Base-by-base conservation (phyloP, 2,113 vertebrate species). In the Rhea pennata region DNA sequence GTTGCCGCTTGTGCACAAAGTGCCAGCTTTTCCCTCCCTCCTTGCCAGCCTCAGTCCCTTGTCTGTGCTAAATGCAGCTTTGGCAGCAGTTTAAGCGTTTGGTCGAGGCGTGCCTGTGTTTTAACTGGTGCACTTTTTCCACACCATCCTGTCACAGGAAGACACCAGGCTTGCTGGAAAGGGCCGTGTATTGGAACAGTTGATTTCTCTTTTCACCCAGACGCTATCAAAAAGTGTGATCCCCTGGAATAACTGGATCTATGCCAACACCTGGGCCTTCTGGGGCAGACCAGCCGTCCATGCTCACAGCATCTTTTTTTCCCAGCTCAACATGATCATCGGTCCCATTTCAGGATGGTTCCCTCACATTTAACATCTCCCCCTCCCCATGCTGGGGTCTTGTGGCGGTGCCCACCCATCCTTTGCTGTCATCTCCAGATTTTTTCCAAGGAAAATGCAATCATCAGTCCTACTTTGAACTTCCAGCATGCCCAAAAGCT, bases 21-120 rank as follows among this genome's bases (percentile, higher is more conserved):
- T 74, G 70, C 80, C 91, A 94, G 62, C 36, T 96, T 91, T 96
- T 90, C 70, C 58, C 80, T 80, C 92, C 61, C 94, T 71, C 66
- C 1, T 1, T 95, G 95, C 93, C 95, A 96, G 50, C 65, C 83
- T 69, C 82, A 72, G 12, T 87, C 86, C 90, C 80, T 48, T 61
- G 33, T 76, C 95, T 62, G 50, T 22, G 94, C 93, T 91, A 88
- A 92, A 94, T 90, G 78, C 0, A 13, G 22, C 12, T 66, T 89
- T 97, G 96, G 96, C 94, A 92, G 16, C 9, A 39, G n/a, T 80
- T 79, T 22, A 74, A 51, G 44, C 22, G 0, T 85, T 91, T 64
- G 39, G 71, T 94, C 58, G 74, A 84, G 93, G 39, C 4, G 4
- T 15, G 8, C 73, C 69, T 81, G 82, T 93, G 81, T 88, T 95